Evolutionary conservation across 2,888 invertebrate genomes (phyloP).

Genomic region (Phengaris alcon): DNA sequence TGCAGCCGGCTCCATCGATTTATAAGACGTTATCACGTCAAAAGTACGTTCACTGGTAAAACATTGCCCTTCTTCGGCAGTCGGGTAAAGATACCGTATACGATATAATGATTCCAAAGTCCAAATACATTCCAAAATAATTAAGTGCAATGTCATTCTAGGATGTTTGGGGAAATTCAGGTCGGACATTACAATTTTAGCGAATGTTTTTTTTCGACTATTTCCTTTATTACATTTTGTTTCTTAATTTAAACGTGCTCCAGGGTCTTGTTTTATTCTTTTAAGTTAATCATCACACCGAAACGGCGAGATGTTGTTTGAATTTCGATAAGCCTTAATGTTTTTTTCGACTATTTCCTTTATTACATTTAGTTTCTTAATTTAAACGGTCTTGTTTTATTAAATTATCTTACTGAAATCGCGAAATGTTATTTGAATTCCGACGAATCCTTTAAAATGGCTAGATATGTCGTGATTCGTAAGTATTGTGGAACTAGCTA

Average conservation of each 20-base stretch:
- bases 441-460: not conserved
- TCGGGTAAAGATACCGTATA: not conserved
- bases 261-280: not conserved
- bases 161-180: not conserved
- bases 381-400: constrained; percentile 3
- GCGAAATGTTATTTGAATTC: not conserved
- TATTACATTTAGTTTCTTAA: not conserved
- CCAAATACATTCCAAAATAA: not conserved
- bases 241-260: constrained; percentile 1
- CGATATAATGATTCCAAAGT: not conserved
- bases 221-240: not conserved
- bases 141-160: not conserved
- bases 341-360: not conserved
- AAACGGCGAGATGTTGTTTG: not conserved
- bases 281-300: not conserved
- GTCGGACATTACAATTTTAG: not conserved
- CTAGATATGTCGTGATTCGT: not conserved
- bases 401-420: not conserved
- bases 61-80: not conserved
- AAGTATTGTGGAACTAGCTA: no score
- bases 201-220: not conserved
- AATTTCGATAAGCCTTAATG: not conserved
- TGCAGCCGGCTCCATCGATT: no score
- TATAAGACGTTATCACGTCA: no score
- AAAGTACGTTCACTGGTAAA: not conserved